A percentile compares a stretch with the other conserved stretches of the same genome.
Evolutionary conservation across 2,113 vertebrate species (phyloP).

Genomic region (Corapipo altera): DNA sequence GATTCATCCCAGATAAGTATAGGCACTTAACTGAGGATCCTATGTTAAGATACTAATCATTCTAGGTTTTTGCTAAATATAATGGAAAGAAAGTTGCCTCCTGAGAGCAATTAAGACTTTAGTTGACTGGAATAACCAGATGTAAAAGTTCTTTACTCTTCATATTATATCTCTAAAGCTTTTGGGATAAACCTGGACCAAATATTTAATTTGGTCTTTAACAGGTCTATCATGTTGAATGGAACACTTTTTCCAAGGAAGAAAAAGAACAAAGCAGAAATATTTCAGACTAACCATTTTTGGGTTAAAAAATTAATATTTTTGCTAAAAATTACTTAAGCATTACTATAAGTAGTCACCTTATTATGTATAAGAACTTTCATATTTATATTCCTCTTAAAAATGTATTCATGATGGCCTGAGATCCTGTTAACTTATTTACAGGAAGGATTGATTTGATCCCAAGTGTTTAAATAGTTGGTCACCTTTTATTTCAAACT

Average conservation of each 20-base stretch:
- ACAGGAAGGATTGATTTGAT: neutral
- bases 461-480: neutral
- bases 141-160: slow-evolving; percentile 19
- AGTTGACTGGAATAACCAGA: slow-evolving; percentile 8
- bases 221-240: neutral
- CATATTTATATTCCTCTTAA: neutral
- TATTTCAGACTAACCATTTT: neutral
- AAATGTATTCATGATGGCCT: neutral
- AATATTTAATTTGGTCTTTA: slow-evolving; percentile 30
- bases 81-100: slow-evolving; percentile 29
- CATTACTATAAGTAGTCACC: neutral
- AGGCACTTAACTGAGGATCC: neutral
- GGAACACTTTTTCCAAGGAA: neutral
- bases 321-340: neutral
- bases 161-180: neutral
- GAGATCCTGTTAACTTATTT: neutral
- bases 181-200: neutral
- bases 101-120: slow-evolving; percentile 31
- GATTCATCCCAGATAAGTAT: neutral
- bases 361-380: neutral
- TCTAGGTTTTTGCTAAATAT: slow-evolving; percentile 10
- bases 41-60: slow-evolving; percentile 9
- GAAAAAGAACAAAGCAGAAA: neutral
- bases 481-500: neutral
- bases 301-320: rapidly evolving